A percentile compares a stretch with the other conserved stretches of the same genome.
These are phyloP conservation scores for Adelges cooleyi DNA, from an alignment of 1,140 invertebrate genomes.

Conservation along the genomic window DNA sequence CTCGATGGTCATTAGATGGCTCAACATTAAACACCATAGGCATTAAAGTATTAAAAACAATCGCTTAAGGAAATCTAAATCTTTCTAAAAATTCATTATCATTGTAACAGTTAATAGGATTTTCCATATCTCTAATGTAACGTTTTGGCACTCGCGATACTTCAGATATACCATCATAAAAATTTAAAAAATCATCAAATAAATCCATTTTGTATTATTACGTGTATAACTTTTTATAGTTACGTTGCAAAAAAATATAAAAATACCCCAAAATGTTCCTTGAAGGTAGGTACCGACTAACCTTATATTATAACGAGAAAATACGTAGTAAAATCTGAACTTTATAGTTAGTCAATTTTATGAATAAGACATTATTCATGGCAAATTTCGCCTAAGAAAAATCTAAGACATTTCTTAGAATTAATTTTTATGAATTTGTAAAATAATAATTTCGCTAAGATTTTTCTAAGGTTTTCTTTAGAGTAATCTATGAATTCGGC, in stretches of 20 bases:
- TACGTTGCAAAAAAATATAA: neutral
- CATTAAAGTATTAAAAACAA: neutral
- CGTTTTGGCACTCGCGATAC: neutral
- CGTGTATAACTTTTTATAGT: neutral
- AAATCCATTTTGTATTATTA: neutral
- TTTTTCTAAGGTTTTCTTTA: neutral
- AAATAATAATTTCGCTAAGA: neutral
- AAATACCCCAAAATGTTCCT: neutral
- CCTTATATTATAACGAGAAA: neutral
- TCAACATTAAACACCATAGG: neutral
- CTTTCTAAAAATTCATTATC: neutral
- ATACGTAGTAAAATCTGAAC: neutral
- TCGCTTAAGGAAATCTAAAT: neutral
- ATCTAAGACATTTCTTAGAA: neutral
- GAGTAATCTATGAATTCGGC: no score
- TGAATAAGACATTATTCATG: neutral
- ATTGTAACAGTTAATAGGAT: neutral
- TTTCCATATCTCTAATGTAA: slow-evolving; percentile 1
- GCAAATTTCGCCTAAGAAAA: neutral
- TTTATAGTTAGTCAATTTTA: neutral
- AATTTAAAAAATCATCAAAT: neutral
- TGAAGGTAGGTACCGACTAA: neutral
- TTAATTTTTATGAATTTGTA: slow-evolving; percentile 6
- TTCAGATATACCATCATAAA: neutral
- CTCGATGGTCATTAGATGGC: neutral